phyloP scores from a whole-genome alignment of 92 coral and sea anemone species.

The Umimayanthus kanabou region DNA sequence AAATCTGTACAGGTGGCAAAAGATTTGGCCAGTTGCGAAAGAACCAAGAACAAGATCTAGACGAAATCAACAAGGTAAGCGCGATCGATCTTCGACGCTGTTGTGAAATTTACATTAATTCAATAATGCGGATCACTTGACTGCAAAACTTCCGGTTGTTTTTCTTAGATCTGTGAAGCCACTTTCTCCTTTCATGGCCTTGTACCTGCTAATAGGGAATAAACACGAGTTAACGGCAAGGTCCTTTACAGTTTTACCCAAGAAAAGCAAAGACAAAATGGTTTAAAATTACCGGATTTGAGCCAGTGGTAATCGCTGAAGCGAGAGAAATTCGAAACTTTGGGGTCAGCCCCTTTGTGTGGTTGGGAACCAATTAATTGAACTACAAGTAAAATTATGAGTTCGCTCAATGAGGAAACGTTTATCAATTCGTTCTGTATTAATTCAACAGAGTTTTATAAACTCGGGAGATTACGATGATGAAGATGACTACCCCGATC shows the following conservation, averaged over 20 bases:
- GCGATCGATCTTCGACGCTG: not conserved
- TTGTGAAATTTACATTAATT: slow-evolving; percentile 4
- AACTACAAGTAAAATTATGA: too few species aligned
- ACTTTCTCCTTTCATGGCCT: not conserved
- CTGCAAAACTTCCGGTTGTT: slow-evolving; percentile 37
- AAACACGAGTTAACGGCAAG: not conserved
- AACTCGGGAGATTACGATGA: slow-evolving; percentile 94
- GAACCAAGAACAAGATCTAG: slow-evolving; percentile 65
- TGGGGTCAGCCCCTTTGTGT: slow-evolving; percentile 30
- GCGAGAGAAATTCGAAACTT: slow-evolving; percentile 20
- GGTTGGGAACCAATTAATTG: not conserved
- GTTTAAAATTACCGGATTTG: not conserved
- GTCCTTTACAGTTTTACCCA: not conserved
- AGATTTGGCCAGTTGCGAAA: slow-evolving; percentile 68
- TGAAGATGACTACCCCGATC: slow-evolving; percentile 94
- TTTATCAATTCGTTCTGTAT: not conserved
- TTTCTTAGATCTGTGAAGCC: not conserved
- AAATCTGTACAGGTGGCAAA: slow-evolving; percentile 77
- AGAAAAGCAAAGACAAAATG: slow-evolving; percentile 24
- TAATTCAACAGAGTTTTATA: slow-evolving; percentile 68
- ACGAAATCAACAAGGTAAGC: slow-evolving; percentile 92
- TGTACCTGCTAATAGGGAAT: not conserved
- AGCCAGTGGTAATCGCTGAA: slow-evolving; percentile 22
- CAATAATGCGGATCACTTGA: slow-evolving; percentile 6
- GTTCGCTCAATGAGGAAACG: not conserved